phyloP scores from a whole-genome alignment of 2,797 vertebrate species.

The Mus spretus region DNA sequence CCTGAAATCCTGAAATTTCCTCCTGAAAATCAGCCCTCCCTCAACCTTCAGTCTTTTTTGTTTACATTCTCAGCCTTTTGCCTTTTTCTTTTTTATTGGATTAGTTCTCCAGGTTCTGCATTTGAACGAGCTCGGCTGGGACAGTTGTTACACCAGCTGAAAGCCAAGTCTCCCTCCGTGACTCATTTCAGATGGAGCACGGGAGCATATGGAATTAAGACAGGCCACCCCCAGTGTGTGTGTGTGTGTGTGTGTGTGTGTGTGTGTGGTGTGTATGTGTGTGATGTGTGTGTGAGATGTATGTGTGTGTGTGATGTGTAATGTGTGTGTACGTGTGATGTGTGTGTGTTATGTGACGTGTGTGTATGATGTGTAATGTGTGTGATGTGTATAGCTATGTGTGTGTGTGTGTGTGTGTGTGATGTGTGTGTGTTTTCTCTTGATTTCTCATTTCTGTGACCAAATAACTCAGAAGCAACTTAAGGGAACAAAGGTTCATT shows the following conservation, averaged over 20 bases:
- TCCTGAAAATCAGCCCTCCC: not conserved
- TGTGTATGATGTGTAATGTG: too few relatives aligned
- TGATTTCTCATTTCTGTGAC: not conserved
- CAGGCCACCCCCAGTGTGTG: not conserved
- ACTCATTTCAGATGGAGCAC: slow-evolving; percentile 25
- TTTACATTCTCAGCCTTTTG: slow-evolving; percentile 66
- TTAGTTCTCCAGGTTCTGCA: slow-evolving; percentile 45
- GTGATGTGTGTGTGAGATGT: too few relatives aligned
- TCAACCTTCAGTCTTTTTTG: slow-evolving; percentile 17
- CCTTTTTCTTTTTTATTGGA: slow-evolving; percentile 8
- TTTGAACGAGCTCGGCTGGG: slow-evolving; percentile 69
- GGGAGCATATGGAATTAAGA: not conserved
- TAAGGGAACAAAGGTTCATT: not conserved
- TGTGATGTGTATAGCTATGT: too few relatives aligned
- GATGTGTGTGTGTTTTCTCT: not conserved
- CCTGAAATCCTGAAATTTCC: slow-evolving; percentile 38
- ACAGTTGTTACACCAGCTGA: slow-evolving; percentile 43
- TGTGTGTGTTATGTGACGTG: too few relatives aligned
- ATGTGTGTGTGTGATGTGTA: too few relatives aligned
- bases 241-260: too few relatives aligned
- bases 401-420: too few relatives aligned
- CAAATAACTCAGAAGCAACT: not conserved
- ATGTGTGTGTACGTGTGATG: too few relatives aligned
- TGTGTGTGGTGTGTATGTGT: too few relatives aligned
- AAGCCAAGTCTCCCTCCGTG: not conserved